Conservation (phyloP, 2,888 invertebrate species). For the Thymelicus sylvestris region DNA sequence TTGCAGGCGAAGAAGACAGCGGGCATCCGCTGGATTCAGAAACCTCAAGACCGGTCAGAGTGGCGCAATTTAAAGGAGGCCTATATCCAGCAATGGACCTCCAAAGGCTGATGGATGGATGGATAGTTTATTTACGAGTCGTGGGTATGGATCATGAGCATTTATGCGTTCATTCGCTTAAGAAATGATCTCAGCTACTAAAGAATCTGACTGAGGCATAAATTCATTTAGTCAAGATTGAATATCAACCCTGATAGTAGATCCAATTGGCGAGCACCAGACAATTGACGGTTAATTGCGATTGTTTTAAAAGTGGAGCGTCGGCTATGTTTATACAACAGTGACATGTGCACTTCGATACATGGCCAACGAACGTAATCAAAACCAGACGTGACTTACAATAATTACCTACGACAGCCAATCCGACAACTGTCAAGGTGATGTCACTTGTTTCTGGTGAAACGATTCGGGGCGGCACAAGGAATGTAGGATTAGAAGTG, state of each 20-base stretch:
- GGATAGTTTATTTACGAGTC: too few relatives aligned
- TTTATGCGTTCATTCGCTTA: too few relatives aligned
- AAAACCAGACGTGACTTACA: conserved; percentile 35
- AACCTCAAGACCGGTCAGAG: too few relatives aligned
- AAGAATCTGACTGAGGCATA: background rate
- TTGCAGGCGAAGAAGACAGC: too few relatives aligned
- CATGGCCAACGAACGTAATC: conserved; percentile 41
- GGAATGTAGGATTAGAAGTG: conserved; percentile 20
- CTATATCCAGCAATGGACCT: too few relatives aligned
- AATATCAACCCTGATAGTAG: conserved; percentile 35
- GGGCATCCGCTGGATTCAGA: too few relatives aligned
- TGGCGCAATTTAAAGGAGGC: too few relatives aligned
- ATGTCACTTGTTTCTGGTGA: conserved; percentile 32
- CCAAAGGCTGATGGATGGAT: too few relatives aligned
- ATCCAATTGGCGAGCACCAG: conserved; percentile 55
- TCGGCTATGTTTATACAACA: conserved; percentile 64
- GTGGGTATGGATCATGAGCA: too few relatives aligned
- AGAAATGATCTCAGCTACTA: background rate
- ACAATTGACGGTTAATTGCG: conserved; percentile 77
- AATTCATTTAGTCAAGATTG: conserved; percentile 13
- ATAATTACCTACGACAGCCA: conserved; percentile 29
- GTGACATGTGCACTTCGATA: conserved; percentile 50
- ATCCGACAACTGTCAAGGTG: conserved; percentile 31
- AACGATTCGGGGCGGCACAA: conserved; percentile 26
- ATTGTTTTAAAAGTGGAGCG: conserved; percentile 73